Percentiles rank a stretch among this genome's conserved stretches.
phyloP scores from a whole-genome alignment of 2,888 invertebrate species.

The Cataglyphis albicans region DNA sequence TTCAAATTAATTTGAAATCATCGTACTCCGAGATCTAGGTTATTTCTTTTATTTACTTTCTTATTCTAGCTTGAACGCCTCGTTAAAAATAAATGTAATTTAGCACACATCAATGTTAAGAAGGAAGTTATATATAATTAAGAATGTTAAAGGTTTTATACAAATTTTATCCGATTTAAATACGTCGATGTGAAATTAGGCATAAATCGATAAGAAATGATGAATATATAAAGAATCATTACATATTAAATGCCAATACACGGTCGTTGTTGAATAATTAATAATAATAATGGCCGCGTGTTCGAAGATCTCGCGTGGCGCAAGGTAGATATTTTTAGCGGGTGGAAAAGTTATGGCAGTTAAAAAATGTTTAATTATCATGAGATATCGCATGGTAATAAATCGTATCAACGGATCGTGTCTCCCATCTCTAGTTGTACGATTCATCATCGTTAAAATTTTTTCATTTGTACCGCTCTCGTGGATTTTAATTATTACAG shows the following conservation, averaged over 20 bases:
- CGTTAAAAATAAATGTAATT: background rate
- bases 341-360: slow-evolving; percentile 19
- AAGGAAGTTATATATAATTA: background rate
- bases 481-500: slow-evolving; percentile 57
- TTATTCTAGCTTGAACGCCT: background rate
- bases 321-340: slow-evolving; percentile 11
- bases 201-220: background rate
- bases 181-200: background rate
- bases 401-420: slow-evolving; percentile 41
- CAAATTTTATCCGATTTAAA: background rate
- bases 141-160: background rate
- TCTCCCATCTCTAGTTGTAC: slow-evolving; percentile 17
- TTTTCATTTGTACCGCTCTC: slow-evolving; percentile 46
- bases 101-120: background rate
- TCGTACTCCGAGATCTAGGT: background rate
- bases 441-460: slow-evolving; percentile 49
- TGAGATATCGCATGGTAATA: slow-evolving; percentile 46
- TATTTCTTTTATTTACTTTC: background rate
- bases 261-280: background rate
- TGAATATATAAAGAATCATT: background rate
- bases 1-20: background rate
- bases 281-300: too few relatives aligned
- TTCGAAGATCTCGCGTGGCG: background rate
- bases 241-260: background rate
- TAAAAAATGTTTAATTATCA: slow-evolving; percentile 44